Base-by-base conservation (phyloP, 2,888 invertebrate genomes). In the Orchesella flavescens region DNA sequence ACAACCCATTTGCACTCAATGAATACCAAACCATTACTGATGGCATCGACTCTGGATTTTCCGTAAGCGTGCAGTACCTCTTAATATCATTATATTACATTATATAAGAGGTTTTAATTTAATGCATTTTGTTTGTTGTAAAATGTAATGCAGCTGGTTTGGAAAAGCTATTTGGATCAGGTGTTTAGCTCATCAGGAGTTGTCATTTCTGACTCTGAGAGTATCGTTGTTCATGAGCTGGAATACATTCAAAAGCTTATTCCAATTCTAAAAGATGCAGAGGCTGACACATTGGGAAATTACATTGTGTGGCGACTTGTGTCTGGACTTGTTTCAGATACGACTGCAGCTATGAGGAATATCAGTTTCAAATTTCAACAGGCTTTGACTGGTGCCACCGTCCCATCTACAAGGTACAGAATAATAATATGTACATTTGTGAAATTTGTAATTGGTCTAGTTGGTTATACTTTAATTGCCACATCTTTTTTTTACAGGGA, bases 341-440 rank as follows among this genome's bases (percentile, higher is more conserved):
- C 88, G 0, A 88, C 83, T 13, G 75, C 87, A 34, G 75, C 68
- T 19, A 86, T 89, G 87, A 75, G 87, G 55, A 85, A 87, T 55
- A 84, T 87, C n/a, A 73, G 72, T 13, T 88, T 89, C 68, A 83
- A 85, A 34, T 88, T 89, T 80, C 84, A 84, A 1, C 84, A 86
- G 71, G 85, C 86, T 7, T 55, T 86, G 34, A 81, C 86, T 17
- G 88, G 89, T 34, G 84, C 84, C 7, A 61, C 59, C 10, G 83
- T 83, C 65, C 89, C 87, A 13, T 63, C 65, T n/a, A 24, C 85
- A 46, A 79, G 85, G 86, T 85, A 66, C 10, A 7, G 61, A 65
- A n/a, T 73, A 44, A 43, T n/a, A n/a, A n/a, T n/a, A n/a, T n/a
- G n/a, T n/a, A n/a, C n/a, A n/a, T n/a, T 34, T 2, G 3, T 34